A percentile compares a stretch with the other conserved stretches of the same genome.
phyloP scores from a whole-genome alignment of 1,140 invertebrate species.

The Conus ventricosus region DNA sequence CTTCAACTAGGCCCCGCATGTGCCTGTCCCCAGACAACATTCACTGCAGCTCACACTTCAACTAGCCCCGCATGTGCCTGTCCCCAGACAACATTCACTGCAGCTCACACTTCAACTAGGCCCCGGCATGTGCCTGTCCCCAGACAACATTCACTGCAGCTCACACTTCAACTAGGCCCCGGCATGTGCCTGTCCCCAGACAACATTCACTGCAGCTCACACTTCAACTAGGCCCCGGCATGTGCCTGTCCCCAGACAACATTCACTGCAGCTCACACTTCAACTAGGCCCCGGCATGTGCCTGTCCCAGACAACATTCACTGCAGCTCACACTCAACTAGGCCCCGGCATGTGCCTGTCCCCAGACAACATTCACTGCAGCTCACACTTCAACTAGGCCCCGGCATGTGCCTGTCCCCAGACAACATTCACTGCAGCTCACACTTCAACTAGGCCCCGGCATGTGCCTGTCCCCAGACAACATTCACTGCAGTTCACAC shows the following conservation, averaged over 20 bases:
- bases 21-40: conserved; percentile 78
- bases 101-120: conserved; percentile 81
- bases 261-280: background rate
- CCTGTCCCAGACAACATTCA: conserved; percentile 75
- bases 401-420: conserved; percentile 85
- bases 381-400: conserved; percentile 85
- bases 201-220: background rate
- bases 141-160: background rate
- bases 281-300: conserved; percentile 95
- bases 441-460: conserved; percentile 88
- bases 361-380: background rate
- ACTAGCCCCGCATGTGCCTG: conserved; percentile 96
- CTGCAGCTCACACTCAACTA: conserved; percentile 81
- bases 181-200: conserved; percentile 83
- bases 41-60: conserved; percentile 67
- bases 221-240: conserved; percentile 91
- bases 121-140: conserved; percentile 89
- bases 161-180: conserved; percentile 87
- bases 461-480: conserved; percentile 82
- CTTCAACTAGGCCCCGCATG: conserved; percentile 93
- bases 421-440: background rate
- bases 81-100: background rate
- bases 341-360: conserved; percentile 90
- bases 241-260: conserved; percentile 80
- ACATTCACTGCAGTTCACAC: background rate